Evolutionary conservation across 2,888 invertebrate genomes (phyloP).

Genomic region (Lithosia quadra): DNA sequence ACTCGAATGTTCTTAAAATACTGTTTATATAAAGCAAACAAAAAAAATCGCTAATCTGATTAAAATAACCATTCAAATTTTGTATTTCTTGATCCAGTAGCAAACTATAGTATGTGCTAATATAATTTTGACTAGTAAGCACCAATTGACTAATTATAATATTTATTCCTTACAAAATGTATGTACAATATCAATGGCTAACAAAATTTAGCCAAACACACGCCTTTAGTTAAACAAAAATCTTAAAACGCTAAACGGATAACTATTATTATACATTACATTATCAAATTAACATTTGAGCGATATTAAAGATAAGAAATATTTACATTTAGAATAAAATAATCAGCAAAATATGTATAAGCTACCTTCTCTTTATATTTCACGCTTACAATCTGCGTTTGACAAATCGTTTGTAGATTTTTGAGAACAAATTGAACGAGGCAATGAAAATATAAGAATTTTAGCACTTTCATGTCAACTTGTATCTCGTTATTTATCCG

Average conservation of each 20-base stretch:
- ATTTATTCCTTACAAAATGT: slow-evolving; percentile 63
- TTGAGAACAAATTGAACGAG: not conserved
- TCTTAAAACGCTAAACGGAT: slow-evolving; percentile 47
- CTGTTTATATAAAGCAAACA: not conserved
- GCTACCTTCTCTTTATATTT: not conserved
- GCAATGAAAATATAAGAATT: not conserved
- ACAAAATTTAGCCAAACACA: slow-evolving; percentile 80
- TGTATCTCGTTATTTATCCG: not conserved
- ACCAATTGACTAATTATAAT: slow-evolving; percentile 82
- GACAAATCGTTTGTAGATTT: not conserved
- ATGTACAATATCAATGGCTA: slow-evolving; percentile 73
- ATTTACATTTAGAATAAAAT: slow-evolving; percentile 14
- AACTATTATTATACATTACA: slow-evolving; percentile 44
- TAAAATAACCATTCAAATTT: slow-evolving; percentile 23
- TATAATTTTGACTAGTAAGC: slow-evolving; percentile 87
- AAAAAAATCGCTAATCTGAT: not conserved
- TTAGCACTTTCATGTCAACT: slow-evolving; percentile 2
- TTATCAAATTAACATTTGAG: slow-evolving; percentile 49
- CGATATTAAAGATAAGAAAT: slow-evolving; percentile 27
- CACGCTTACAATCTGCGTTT: not conserved
- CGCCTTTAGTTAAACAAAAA: slow-evolving; percentile 54
- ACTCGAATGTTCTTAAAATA: not conserved
- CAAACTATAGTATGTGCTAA: slow-evolving; percentile 74
- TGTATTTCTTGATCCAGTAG: slow-evolving; percentile 47
- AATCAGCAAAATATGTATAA: not conserved